These are phyloP conservation scores for Polypterus senegalus DNA, from an alignment of 2,113 vertebrate species.

Conservation along the genomic window DNA sequence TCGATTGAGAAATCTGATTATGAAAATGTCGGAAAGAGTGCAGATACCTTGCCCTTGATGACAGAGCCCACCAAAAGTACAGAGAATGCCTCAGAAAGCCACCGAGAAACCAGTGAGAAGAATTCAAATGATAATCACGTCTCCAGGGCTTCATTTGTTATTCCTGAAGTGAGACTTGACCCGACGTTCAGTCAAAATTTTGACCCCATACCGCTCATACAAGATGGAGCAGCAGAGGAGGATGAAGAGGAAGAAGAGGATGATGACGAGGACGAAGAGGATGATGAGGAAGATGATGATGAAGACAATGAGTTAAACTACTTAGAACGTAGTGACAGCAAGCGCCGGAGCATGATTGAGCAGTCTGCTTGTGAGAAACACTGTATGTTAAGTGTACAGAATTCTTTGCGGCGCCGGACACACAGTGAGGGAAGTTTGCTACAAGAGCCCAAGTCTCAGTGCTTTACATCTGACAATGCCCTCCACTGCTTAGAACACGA, in stretches of 20 bases:
- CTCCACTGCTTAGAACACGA: slow-evolving; percentile 68
- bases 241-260: slow-evolving; percentile 60
- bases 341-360: slow-evolving; percentile 82
- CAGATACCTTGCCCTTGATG: neutral
- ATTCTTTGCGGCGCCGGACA: slow-evolving; percentile 76
- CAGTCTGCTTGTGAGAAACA: slow-evolving; percentile 49
- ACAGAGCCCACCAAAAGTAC: slow-evolving; percentile 12
- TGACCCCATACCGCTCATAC: slow-evolving; percentile 41
- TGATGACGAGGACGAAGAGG: slow-evolving; percentile 50
- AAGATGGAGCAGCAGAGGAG: slow-evolving; percentile 41
- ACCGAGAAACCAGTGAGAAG: slow-evolving; percentile 9
- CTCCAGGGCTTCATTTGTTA: slow-evolving; percentile 55
- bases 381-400: slow-evolving; percentile 71
- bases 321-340: slow-evolving; percentile 53
- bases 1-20: slow-evolving; percentile 12
- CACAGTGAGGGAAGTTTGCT: slow-evolving; percentile 92
- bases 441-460: slow-evolving; percentile 68
- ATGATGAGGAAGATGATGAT: slow-evolving; percentile 41
- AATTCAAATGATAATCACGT: slow-evolving; percentile 8
- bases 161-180: slow-evolving; percentile 77
- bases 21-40: slow-evolving; percentile 9
- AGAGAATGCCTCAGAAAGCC: neutral
- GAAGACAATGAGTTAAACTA: slow-evolving; percentile 68
- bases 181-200: slow-evolving; percentile 59
- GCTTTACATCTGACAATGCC: slow-evolving; percentile 86